Percentiles rank a stretch among this genome's conserved stretches.
phyloP scores from a whole-genome alignment of 2,888 invertebrate genomes.

The Leucophora obtusa region DNA sequence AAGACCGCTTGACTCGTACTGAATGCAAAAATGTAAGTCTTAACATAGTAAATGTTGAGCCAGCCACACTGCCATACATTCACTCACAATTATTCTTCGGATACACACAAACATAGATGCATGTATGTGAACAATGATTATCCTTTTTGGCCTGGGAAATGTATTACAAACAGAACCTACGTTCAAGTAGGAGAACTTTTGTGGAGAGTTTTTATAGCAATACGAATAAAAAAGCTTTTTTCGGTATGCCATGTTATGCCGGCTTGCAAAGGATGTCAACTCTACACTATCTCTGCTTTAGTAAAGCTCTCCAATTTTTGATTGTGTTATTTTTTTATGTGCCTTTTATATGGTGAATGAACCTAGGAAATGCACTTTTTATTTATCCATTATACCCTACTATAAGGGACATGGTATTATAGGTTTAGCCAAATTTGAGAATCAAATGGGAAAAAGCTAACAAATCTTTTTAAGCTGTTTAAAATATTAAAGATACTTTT shows the following conservation, averaged over 20 bases:
- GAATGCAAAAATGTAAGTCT: conserved; percentile 67
- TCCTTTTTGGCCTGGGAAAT: conserved; percentile 58
- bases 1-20: conserved; percentile 79
- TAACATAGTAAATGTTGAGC: conserved; percentile 74
- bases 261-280: neutral
- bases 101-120: neutral
- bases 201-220: neutral
- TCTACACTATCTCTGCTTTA: neutral
- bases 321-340: conserved; percentile 35
- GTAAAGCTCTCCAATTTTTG: conserved; percentile 22
- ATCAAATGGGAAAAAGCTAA: too few species aligned
- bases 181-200: neutral
- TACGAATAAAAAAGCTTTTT: neutral
- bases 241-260: neutral
- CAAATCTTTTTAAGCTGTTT: too few species aligned
- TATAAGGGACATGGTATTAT: neutral
- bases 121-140: neutral
- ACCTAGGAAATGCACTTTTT: conserved; percentile 64
- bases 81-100: conserved; percentile 1
- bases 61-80: conserved; percentile 53
- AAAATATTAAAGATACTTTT: too few species aligned
- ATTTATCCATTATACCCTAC: conserved; percentile 53
- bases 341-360: conserved; percentile 64
- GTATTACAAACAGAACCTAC: conserved; percentile 32
- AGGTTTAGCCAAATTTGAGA: neutral